Conservation (phyloP, 2,113 vertebrate species). For the Athene noctua region DNA sequence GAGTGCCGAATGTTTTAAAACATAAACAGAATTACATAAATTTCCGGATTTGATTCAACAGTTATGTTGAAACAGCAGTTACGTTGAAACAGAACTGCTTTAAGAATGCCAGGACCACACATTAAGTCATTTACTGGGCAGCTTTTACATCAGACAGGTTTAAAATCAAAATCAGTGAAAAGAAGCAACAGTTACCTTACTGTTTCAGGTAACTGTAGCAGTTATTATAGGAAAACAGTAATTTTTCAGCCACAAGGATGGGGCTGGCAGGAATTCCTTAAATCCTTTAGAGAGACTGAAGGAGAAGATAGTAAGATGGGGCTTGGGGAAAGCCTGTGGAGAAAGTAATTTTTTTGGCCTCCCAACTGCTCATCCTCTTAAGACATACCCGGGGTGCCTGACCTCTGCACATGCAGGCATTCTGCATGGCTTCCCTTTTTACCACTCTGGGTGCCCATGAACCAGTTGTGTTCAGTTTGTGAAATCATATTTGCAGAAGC, state of each 20-base stretch:
- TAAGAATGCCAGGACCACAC: not conserved
- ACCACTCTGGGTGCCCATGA: no score
- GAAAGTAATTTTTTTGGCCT: not conserved
- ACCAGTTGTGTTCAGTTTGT: not conserved
- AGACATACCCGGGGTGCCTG: rapidly evolving
- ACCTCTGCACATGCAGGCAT: not conserved
- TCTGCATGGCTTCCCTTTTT: not conserved
- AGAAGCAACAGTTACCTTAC: not conserved
- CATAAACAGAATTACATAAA: not conserved
- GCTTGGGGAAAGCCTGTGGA: not conserved
- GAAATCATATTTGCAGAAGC: not conserved
- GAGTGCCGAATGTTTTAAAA: not conserved
- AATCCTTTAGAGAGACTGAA: not conserved
- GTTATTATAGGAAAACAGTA: not conserved
- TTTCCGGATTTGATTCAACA: not conserved
- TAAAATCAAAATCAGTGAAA: not conserved
- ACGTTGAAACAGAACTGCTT: not conserved
- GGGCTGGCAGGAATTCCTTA: not conserved
- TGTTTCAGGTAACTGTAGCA: not conserved
- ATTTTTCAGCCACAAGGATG: not conserved
- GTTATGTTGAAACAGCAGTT: not conserved
- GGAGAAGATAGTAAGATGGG: not conserved
- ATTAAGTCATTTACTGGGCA: not conserved
- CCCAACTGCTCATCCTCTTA: not conserved
- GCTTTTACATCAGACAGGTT: not conserved